phyloP scores from a whole-genome alignment of 2,113 vertebrate species.

The Callochromis pleurospilus region DNA sequence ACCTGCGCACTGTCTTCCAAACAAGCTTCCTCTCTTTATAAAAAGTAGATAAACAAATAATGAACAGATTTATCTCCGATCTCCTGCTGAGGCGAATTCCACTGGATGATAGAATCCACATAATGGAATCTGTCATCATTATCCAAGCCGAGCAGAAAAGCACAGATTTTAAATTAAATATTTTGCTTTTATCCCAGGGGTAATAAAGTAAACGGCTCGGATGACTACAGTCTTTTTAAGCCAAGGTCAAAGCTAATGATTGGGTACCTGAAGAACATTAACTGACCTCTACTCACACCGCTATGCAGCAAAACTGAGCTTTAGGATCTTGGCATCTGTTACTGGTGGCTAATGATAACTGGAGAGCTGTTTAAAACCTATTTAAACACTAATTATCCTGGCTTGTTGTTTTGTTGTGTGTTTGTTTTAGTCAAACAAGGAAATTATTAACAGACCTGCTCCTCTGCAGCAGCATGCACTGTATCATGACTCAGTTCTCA shows the following conservation, averaged over 20 bases:
- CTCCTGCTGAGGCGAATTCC: background rate
- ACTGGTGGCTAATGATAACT: slow-evolving; percentile 20
- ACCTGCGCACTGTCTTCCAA: slow-evolving; percentile 21
- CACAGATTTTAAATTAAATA: background rate
- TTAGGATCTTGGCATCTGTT: background rate
- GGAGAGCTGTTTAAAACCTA: slow-evolving; percentile 43
- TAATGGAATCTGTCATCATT: slow-evolving; percentile 21
- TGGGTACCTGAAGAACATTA: background rate
- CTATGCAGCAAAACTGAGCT: slow-evolving; percentile 20
- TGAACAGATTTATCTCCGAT: slow-evolving; percentile 13
- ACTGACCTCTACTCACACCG: slow-evolving; percentile 2
- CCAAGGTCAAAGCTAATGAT: slow-evolving; percentile 35
- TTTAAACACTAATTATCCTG: slow-evolving; percentile 57
- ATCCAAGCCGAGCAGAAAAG: slow-evolving; percentile 8
- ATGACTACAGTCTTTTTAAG: background rate
- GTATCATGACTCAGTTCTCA: slow-evolving; percentile 32
- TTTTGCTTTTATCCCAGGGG: slow-evolving; percentile 36
- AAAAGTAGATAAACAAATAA: slow-evolving; percentile 37
- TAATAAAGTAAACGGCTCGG: slow-evolving; percentile 12
- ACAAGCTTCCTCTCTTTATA: slow-evolving; percentile 31
- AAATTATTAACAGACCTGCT: slow-evolving; percentile 61
- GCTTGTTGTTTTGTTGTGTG: slow-evolving; percentile 59
- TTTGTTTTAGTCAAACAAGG: slow-evolving; percentile 41
- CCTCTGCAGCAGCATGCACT: background rate
- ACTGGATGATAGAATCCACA: background rate